Evolutionary conservation across 53 echinoderm and acorn worm genomes (phyloP).

Genomic region (Holothuria leucospilota): DNA sequence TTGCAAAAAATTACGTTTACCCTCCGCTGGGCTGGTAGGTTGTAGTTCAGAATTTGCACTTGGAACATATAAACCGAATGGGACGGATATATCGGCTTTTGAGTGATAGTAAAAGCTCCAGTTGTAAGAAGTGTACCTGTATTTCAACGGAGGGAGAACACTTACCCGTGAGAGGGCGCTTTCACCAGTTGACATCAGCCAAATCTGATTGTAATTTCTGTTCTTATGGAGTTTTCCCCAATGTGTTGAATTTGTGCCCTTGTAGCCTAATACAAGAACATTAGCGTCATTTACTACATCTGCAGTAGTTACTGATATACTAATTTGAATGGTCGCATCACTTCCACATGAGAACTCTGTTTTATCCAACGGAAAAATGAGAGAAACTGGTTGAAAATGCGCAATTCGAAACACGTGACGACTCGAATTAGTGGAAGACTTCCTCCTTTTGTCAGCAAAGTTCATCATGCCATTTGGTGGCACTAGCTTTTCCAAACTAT

Average conservation of each 20-base stretch:
- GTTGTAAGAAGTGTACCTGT: background rate
- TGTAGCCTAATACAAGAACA: constrained; percentile 18
- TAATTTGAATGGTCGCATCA: background rate
- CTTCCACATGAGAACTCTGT: too few species aligned
- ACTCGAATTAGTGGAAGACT: too few species aligned
- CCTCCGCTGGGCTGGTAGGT: background rate
- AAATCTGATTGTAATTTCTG: background rate
- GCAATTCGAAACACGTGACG: too few species aligned
- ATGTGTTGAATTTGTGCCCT: background rate
- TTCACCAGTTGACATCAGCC: constrained; percentile 6
- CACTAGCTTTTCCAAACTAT: too few species aligned
- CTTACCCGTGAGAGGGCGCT: background rate
- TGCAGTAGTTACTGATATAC: background rate
- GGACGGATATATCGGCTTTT: background rate
- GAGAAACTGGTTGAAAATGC: too few species aligned
- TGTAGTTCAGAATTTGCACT: background rate
- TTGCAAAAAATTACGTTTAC: background rate
- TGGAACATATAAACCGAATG: background rate
- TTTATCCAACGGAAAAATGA: too few species aligned
- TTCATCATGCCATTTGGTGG: too few species aligned
- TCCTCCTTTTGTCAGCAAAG: too few species aligned
- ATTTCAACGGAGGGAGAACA: background rate
- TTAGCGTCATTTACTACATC: background rate
- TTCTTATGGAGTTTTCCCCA: background rate
- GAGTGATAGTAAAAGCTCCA: constrained; percentile 12